Evolutionary conservation across 2,888 invertebrate species (phyloP).

Genomic region (Drosophila falleni): DNA sequence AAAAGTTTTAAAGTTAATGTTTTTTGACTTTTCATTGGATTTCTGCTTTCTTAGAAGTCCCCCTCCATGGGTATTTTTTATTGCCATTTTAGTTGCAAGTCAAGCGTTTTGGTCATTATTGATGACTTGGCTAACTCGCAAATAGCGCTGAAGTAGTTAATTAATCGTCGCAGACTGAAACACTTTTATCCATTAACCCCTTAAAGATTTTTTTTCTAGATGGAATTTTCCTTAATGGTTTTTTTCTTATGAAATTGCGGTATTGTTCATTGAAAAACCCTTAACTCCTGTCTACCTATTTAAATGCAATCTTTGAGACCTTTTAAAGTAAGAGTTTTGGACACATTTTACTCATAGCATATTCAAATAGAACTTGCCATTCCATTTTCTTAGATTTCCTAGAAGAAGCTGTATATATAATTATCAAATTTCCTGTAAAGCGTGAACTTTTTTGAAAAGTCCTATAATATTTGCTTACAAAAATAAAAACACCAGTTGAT

Average conservation of each 20-base stretch:
- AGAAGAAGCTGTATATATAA: too few relatives aligned
- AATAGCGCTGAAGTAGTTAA: constrained; percentile 47
- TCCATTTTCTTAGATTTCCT: too few relatives aligned
- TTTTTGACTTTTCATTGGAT: constrained; percentile 55
- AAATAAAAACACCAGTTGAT: background rate
- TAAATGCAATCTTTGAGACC: too few relatives aligned
- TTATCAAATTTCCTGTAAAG: too few relatives aligned
- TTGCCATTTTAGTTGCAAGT: constrained; percentile 52
- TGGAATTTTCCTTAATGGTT: background rate
- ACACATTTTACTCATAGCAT: too few relatives aligned
- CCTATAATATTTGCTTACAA: background rate
- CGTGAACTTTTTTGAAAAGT: background rate
- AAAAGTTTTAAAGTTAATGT: constrained; percentile 79
- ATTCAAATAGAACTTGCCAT: too few relatives aligned
- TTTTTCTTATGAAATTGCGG: background rate
- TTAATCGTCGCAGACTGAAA: constrained; percentile 37
- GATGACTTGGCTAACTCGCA: constrained; percentile 52
- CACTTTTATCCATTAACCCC: constrained; percentile 1
- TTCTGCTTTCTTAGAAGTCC: constrained; percentile 47
- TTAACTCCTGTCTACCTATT: background rate
- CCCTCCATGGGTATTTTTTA: constrained; percentile 21
- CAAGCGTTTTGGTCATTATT: constrained; percentile 62
- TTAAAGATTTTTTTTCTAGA: background rate
- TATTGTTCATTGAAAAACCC: background rate
- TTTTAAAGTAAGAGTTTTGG: background rate